Percentiles rank a stretch among this genome's conserved stretches.
Conservation (phyloP, 2,797 vertebrate genomes). For the Gallirallus australis region DNA sequence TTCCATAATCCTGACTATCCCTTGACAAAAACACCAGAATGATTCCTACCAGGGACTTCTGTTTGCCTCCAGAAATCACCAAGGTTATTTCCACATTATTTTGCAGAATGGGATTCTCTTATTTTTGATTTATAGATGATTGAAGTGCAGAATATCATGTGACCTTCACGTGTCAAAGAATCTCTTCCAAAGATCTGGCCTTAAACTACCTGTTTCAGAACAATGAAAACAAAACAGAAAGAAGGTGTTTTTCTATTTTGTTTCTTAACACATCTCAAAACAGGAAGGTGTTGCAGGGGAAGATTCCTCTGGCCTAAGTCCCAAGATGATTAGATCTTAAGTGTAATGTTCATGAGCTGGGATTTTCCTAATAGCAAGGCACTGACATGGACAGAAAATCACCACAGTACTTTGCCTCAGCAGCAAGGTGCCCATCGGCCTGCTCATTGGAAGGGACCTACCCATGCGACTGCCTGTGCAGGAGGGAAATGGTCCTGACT, state of each 20-base stretch:
- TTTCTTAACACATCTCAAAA: neutral
- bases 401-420: fast-evolving
- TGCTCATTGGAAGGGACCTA: neutral
- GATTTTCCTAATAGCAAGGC: neutral
- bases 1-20: neutral
- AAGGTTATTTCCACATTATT: neutral
- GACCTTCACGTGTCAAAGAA: neutral
- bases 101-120: neutral
- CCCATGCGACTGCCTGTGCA: fast-evolving
- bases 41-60: neutral
- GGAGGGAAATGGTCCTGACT: neutral
- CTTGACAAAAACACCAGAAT: fast-evolving
- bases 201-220: neutral
- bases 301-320: neutral
- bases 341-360: neutral
- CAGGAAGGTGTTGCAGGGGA: neutral
- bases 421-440: fast-evolving
- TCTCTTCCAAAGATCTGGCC: neutral
- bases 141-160: neutral
- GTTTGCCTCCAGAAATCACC: neutral
- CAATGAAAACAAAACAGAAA: no score
- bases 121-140: neutral
- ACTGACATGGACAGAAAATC: neutral
- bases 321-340: neutral
- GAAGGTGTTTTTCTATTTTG: neutral